phyloP scores from a whole-genome alignment of 2,888 invertebrate species.

The Hypolimnas misippus region DNA sequence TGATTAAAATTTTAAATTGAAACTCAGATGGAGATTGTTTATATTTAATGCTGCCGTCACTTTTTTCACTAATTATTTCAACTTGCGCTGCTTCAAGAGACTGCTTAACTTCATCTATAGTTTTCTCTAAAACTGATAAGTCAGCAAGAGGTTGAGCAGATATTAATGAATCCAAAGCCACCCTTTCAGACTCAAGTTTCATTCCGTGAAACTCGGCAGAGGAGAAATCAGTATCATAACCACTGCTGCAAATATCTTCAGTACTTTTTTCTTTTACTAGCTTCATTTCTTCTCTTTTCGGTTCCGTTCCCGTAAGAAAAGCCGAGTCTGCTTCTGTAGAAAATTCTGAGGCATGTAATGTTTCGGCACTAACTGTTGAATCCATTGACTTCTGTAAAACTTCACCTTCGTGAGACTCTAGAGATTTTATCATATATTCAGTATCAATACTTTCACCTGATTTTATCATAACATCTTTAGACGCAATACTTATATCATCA shows the following conservation, averaged over 20 bases:
- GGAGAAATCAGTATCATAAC: conserved; percentile 86
- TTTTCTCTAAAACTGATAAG: conserved; percentile 86
- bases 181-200: conserved; percentile 80
- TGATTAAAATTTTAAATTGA: conserved; percentile 86
- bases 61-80: conserved; percentile 86
- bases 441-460: conserved; percentile 81
- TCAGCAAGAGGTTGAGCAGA: conserved; percentile 78
- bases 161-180: conserved; percentile 79
- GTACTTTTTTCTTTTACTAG: conserved; percentile 78
- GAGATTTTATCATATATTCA: conserved; percentile 79
- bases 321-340: conserved; percentile 81
- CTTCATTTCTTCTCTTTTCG: conserved; percentile 74
- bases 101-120: conserved; percentile 88
- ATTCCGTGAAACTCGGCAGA: conserved; percentile 85
- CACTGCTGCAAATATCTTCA: conserved; percentile 89
- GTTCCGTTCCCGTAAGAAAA: conserved; percentile 75
- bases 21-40: conserved; percentile 90
- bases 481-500: conserved; percentile 71
- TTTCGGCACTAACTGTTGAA: conserved; percentile 80
- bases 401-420: conserved; percentile 81
- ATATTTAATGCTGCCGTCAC: conserved; percentile 86
- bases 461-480: conserved; percentile 80
- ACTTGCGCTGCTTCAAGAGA: conserved; percentile 88
- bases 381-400: conserved; percentile 80
- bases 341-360: conserved; percentile 79